Percentiles rank a stretch among this genome's conserved stretches.
phyloP scores from a whole-genome alignment of 1,140 invertebrate genomes.

The Monomorium pharaonis region DNA sequence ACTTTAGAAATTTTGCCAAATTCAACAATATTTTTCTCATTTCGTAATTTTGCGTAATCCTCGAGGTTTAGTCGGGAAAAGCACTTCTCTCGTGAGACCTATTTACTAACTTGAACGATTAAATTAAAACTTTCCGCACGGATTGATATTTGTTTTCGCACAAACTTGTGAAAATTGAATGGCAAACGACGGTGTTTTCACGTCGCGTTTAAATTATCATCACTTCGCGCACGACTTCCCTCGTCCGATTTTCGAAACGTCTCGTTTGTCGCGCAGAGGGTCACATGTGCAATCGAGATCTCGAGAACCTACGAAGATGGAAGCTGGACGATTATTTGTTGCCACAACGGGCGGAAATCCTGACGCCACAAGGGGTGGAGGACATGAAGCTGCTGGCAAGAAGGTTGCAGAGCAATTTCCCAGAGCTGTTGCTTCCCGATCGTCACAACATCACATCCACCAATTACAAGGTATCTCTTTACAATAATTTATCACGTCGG shows the following conservation, averaged over 20 bases:
- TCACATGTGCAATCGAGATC: conserved; percentile 81
- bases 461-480: conserved; percentile 72
- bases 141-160: not conserved
- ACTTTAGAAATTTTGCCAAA: not conserved
- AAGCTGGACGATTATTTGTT: conserved; percentile 69
- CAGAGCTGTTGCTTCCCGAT: conserved; percentile 76
- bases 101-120: not conserved
- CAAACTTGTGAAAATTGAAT: not conserved
- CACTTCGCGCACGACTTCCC: not conserved
- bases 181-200: not conserved
- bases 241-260: not conserved
- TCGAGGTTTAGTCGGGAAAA: no score
- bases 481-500: not conserved
- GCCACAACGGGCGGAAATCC: conserved; percentile 67
- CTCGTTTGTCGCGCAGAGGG: conserved; percentile 73
- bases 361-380: conserved; percentile 80
- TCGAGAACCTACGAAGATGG: conserved; percentile 81
- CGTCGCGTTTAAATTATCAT: not conserved
- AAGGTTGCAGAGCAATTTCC: conserved; percentile 79
- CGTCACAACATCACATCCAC: conserved; percentile 62
- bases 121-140: not conserved
- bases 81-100: no score
- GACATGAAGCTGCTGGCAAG: conserved; percentile 80
- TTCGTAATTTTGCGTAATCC: not conserved
- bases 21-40: not conserved